Conservation (phyloP, 2,113 vertebrate genomes). For the Saguinus imperator region DNA sequence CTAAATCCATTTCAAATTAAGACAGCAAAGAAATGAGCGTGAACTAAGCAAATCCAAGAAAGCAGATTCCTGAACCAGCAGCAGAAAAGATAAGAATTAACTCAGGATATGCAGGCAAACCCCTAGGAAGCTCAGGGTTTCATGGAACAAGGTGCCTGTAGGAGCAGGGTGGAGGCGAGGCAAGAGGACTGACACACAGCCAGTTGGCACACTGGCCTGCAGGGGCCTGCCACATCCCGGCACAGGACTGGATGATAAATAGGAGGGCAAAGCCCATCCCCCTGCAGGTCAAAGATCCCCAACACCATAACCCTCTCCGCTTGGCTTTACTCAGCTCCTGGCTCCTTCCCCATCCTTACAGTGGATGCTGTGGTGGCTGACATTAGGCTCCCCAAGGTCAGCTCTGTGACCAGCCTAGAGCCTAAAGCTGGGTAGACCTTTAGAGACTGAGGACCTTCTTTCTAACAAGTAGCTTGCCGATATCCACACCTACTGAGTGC, state of each 20-base stretch:
- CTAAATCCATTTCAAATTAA: not conserved
- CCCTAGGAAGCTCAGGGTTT: not conserved
- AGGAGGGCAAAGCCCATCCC: not conserved
- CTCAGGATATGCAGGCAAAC: not conserved
- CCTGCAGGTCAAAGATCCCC: not conserved
- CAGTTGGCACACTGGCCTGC: not conserved
- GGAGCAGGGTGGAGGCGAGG: not conserved
- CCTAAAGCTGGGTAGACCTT: not conserved
- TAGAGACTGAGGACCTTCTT: not conserved
- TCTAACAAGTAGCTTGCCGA: not conserved
- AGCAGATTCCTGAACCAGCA: not conserved
- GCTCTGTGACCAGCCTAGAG: not conserved
- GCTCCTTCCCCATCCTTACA: not conserved
- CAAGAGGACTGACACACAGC: not conserved
- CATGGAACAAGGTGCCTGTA: rapidly evolving
- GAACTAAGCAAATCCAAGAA: not conserved
- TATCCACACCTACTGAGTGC: not conserved
- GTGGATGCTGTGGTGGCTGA: too few species aligned
- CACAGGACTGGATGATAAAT: not conserved
- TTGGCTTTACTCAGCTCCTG: not conserved
- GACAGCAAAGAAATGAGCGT: not conserved
- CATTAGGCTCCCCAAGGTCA: too few species aligned
- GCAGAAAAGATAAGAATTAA: not conserved
- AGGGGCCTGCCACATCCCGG: not conserved
- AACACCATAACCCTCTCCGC: not conserved